Conservation (phyloP, 2,888 invertebrate species). For the Nomada lathburiana region DNA sequence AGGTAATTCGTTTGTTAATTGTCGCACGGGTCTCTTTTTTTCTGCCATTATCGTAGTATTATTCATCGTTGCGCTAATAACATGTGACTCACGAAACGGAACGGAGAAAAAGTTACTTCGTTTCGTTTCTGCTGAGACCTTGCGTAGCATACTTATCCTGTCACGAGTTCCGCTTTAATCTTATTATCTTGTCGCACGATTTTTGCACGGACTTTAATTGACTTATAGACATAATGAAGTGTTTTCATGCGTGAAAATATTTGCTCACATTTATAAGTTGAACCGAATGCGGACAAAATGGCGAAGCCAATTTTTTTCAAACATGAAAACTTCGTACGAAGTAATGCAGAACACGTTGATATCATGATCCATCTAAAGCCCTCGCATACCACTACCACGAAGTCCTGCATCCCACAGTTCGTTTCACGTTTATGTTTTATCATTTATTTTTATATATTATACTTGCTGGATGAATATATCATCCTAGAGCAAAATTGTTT, state of each 20-base stretch:
- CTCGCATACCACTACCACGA: too few species aligned
- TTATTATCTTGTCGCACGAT: slow-evolving; percentile 35
- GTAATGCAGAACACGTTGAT: too few species aligned
- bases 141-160: slow-evolving; percentile 31
- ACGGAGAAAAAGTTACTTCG: slow-evolving; percentile 33
- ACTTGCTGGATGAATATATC: too few species aligned
- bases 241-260: slow-evolving; percentile 12
- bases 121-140: slow-evolving; percentile 36
- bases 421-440: too few species aligned
- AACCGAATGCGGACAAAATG: slow-evolving; percentile 31
- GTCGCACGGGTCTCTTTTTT: neutral
- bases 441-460: too few species aligned
- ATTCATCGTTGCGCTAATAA: slow-evolving; percentile 47
- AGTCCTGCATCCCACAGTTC: too few species aligned
- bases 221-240: neutral
- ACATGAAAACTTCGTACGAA: slow-evolving; percentile 11
- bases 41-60: slow-evolving; percentile 37
- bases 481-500: too few species aligned
- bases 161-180: slow-evolving; percentile 44
- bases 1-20: slow-evolving; percentile 21
- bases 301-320: slow-evolving; percentile 32
- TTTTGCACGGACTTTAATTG: slow-evolving; percentile 31
- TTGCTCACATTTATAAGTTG: slow-evolving; percentile 36
- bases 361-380: too few species aligned
- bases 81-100: slow-evolving; percentile 44